Evolutionary conservation across 2,888 invertebrate species (phyloP).

Genomic region (Arenicola marina): DNA sequence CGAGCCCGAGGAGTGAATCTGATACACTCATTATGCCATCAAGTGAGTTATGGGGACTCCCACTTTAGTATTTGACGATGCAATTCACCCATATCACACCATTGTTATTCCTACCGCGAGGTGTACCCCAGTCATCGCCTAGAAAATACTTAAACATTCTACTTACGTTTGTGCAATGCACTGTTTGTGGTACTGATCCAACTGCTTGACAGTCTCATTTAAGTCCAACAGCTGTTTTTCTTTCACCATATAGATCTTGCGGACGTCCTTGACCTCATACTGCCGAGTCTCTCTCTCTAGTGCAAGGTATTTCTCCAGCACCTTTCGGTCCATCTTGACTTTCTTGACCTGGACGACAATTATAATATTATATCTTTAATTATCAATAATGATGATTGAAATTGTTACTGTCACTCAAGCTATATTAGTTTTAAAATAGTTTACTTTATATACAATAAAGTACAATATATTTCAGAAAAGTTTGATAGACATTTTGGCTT

Average conservation of each 20-base stretch:
- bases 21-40: too few relatives aligned
- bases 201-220: slow-evolving; percentile 47
- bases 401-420: not conserved
- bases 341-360: slow-evolving; percentile 32
- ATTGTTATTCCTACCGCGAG: too few relatives aligned
- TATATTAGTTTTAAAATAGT: too few relatives aligned
- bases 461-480: too few relatives aligned
- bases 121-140: too few relatives aligned
- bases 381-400: not conserved
- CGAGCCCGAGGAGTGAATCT: too few relatives aligned
- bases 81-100: too few relatives aligned
- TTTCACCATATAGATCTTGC: slow-evolving; percentile 57
- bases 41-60: too few relatives aligned
- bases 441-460: too few relatives aligned
- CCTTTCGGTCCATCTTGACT: slow-evolving; percentile 45
- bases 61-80: too few relatives aligned
- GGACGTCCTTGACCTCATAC: slow-evolving; percentile 54
- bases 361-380: not conserved
- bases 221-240: slow-evolving; percentile 54
- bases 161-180: slow-evolving; percentile 56
- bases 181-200: slow-evolving; percentile 56
- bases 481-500: too few relatives aligned
- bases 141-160: too few relatives aligned
- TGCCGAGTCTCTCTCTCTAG: slow-evolving; percentile 57
- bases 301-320: slow-evolving; percentile 56